Conservation (phyloP, 1,140 invertebrate genomes). For the Lucilia cuprina region DNA sequence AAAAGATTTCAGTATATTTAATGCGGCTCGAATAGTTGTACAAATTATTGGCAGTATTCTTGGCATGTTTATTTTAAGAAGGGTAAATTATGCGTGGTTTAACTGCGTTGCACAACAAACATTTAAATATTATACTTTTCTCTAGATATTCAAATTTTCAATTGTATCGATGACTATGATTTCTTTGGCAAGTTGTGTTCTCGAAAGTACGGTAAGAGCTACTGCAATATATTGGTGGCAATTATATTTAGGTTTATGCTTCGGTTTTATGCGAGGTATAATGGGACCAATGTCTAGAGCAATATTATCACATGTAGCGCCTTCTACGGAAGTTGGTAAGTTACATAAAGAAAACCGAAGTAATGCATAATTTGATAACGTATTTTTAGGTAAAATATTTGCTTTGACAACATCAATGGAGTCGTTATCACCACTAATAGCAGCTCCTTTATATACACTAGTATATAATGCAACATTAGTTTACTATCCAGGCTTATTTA, state of each 20-base stretch:
- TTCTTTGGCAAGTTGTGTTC: constrained; percentile 56
- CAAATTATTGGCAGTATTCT: constrained; percentile 66
- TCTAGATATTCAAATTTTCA: constrained; percentile 48
- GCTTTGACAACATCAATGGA: constrained; percentile 71
- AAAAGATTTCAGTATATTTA: constrained; percentile 67
- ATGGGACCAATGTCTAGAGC: constrained; percentile 70
- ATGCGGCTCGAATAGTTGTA: constrained; percentile 61
- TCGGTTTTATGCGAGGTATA: constrained; percentile 67
- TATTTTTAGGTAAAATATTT: constrained; percentile 66
- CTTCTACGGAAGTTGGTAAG: constrained; percentile 71
- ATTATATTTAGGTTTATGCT: constrained; percentile 66
- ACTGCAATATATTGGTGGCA: constrained; percentile 70
- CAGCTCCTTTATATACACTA: constrained; percentile 69
- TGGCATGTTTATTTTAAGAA: constrained; percentile 66
- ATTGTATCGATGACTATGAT: constrained; percentile 54
- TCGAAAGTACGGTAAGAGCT: constrained; percentile 64
- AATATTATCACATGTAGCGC: constrained; percentile 71
- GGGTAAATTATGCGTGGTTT: constrained; percentile 37
- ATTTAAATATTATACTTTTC: neutral
- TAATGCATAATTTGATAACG: neutral
- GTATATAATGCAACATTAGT: constrained; percentile 68
- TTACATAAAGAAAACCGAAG: neutral
- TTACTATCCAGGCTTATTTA: constrained; percentile 67
- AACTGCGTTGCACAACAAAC: neutral
- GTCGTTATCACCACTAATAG: constrained; percentile 67